Percentiles rank a stretch among this genome's conserved stretches.
Conservation (phyloP, 2,113 vertebrate species). For the Stigmatopora argus region DNA sequence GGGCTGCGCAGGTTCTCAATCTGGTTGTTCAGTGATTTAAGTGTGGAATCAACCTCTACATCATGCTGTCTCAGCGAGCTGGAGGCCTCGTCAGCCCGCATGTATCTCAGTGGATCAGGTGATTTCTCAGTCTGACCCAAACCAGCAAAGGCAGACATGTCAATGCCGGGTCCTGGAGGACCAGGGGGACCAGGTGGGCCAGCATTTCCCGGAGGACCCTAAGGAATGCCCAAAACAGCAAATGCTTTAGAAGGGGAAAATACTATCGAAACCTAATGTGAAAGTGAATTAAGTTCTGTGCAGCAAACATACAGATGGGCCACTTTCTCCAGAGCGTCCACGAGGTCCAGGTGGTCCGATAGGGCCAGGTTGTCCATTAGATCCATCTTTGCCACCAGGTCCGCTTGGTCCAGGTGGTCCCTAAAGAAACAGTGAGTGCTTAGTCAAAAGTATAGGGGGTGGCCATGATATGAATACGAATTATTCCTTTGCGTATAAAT, state of each 20-base stretch:
- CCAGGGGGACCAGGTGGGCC: slow-evolving; percentile 94
- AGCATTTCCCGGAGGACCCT: slow-evolving; percentile 90
- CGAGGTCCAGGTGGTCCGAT: slow-evolving; percentile 92
- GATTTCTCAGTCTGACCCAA: slow-evolving; percentile 85
- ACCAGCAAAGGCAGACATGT: slow-evolving; percentile 95
- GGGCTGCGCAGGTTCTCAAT: slow-evolving; percentile 92
- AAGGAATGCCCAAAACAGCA: slow-evolving; percentile 2
- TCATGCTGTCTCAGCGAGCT: slow-evolving; percentile 82
- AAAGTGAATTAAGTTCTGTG: not conserved
- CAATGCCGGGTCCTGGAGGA: slow-evolving; percentile 91
- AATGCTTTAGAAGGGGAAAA: not conserved
- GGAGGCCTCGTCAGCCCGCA: slow-evolving; percentile 87
- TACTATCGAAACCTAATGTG: not conserved
- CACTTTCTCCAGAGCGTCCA: slow-evolving; percentile 88
- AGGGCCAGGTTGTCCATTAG: slow-evolving; percentile 84
- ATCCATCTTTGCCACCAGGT: slow-evolving; percentile 90
- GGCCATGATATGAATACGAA: not conserved
- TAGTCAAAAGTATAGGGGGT: not conserved
- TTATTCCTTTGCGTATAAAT: not conserved
- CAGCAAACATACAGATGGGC: slow-evolving; percentile 78
- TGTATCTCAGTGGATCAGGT: slow-evolving; percentile 90
- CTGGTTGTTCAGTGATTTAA: slow-evolving; percentile 93
- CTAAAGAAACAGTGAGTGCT: slow-evolving; percentile 56
- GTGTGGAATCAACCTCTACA: slow-evolving; percentile 85
- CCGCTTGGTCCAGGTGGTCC: slow-evolving; percentile 85